Evolutionary conservation across 2,888 invertebrate genomes (phyloP), one percentile per base, ranked within the genome.

Genomic region (Hypolimnas misippus): DNA sequence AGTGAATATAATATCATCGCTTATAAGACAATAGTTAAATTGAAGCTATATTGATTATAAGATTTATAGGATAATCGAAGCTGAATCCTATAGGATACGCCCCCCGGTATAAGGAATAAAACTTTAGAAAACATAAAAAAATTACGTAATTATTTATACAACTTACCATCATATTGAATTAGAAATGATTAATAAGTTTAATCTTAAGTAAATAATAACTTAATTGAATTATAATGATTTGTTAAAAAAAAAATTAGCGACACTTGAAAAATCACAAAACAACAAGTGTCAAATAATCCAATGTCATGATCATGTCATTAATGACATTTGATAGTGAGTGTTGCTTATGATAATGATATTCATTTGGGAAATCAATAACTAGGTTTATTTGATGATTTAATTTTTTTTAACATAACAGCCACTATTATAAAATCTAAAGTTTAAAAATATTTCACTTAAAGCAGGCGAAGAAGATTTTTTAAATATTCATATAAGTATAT

Each of bases 141-240:
- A 3, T n/a, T n/a, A 14, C 35, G 5, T 49, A 25, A 25, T 25
- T 25, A 46, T 60, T 25, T 51, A 33, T 33, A n/a, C 17, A 33
- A 74, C 86, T 81, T 68, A 87, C 86, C 86, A 87, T 87, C 86
- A 87, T 87, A 58, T 78, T 83, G 69, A 38, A 29, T 31, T 60
- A 38, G 25, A 21, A n/a, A 14, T 0, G 35, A 19, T 35, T 52
- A 19, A 0, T 35, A 19, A 6, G 10, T 17, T 19, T 33, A 17
- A 7, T 35, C 33, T 12, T n/a, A 10, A 35, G 7, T n/a, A 42
- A 38, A 5, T n/a, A 35, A 3, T 42, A 54, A 35, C 44, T 5
- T 33, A 54, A 44, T 50, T 56, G 17, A 53, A 63, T 63, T 53
- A 53, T 14, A 31, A 17, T 38, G 5, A 8, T 54, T 42, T 12